Evolutionary conservation across 2,113 vertebrate genomes (phyloP), one percentile per base, ranked within the genome.

Genomic region (Trachemys scripta): DNA sequence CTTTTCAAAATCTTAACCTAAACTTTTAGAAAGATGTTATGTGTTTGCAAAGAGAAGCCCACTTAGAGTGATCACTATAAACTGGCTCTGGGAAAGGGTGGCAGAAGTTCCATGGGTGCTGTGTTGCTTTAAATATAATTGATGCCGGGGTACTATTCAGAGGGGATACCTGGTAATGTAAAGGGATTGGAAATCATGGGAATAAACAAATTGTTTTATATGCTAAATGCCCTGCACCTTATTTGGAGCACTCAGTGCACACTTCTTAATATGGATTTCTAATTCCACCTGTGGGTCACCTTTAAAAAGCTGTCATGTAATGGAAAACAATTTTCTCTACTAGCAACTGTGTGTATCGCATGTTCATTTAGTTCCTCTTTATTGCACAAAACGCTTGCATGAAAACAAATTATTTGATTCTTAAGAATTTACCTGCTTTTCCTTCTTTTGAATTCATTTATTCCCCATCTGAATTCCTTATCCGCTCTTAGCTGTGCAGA

Each of bases 11-110:
- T 54, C 87, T 88, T 84, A 94, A 49, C 92, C 95, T 31, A 27
- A 85, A 82, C 72, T 90, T 93, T 82, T 2, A 5, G 69, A 53
- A 65, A 59, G 95, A 93, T 96, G 59, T 0, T 3, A 35, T n/a
- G 78, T 49, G 85, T 88, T 97, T 90, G 88, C 92, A 90, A 84
- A 96, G 93, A 90, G 75, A 92, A 97, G 72, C 92, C 96, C 94
- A 91, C 93, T 93, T 91, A 84, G 92, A 96, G 96, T 91, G 93
- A 96, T 96, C 80, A 45, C 94, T 83, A 82, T 17, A 88, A 90
- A 53, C 94, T 96, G 53, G 91, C 95, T 96, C 79, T 89, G 82
- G 95, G 91, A 90, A 42, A 10, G 85, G 93, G 85, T 17, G 90
- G 87, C 82, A 86, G 97, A 92, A 91, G 96, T 97, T 96, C 88